Percentiles rank a stretch among this genome's conserved stretches.
phyloP scores from a whole-genome alignment of 2,797 vertebrate species.

The Ammospiza maritima region DNA sequence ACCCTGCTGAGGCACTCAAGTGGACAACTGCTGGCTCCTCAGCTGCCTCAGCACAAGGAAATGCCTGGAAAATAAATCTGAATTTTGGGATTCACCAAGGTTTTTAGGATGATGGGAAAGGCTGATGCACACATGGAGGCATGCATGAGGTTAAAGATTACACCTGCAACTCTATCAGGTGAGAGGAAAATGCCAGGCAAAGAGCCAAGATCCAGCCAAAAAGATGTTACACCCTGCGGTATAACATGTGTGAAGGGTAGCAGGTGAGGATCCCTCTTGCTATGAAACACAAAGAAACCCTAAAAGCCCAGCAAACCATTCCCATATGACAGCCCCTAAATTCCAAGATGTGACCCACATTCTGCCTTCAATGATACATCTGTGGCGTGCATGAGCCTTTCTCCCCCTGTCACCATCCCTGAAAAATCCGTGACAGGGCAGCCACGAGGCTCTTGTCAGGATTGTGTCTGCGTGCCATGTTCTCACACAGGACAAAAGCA shows the following conservation, averaged over 20 bases:
- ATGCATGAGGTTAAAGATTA: background rate
- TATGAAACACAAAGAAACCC: background rate
- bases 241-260: background rate
- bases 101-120: background rate
- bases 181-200: background rate
- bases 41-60: background rate
- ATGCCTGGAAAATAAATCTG: background rate
- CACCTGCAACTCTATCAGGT: background rate
- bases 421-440: background rate
- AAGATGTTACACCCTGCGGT: background rate
- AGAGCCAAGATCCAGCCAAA: background rate
- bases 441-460: accelerated
- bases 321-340: background rate
- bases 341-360: background rate
- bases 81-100: background rate
- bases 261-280: background rate
- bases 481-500: background rate
- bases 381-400: background rate
- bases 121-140: accelerated
- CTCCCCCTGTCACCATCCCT: background rate
- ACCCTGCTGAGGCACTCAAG: accelerated
- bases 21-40: background rate
- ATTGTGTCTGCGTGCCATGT: accelerated
- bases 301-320: background rate
- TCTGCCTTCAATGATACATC: background rate